Conservation (phyloP, 2,888 invertebrate species). For the Sialis lutaria region DNA sequence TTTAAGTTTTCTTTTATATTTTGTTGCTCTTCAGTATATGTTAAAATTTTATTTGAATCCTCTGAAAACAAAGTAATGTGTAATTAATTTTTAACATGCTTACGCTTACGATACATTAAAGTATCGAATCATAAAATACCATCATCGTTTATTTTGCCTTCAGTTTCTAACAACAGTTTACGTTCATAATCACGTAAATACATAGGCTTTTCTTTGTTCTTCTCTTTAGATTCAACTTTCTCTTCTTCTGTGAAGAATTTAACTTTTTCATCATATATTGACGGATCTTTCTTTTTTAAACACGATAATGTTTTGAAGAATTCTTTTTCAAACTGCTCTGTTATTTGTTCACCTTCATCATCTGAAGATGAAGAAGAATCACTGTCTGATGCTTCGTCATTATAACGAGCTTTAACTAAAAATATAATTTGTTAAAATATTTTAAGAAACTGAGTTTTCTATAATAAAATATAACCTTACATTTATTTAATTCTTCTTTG, state of each 20-base stretch:
- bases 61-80: conserved; percentile 6
- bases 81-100: no score
- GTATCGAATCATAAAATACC: no score
- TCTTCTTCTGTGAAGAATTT: conserved; percentile 41
- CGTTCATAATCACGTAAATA: conserved; percentile 66
- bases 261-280: conserved; percentile 64
- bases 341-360: conserved; percentile 37
- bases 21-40: conserved; percentile 50
- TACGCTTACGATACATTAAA: no score
- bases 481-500: conserved; percentile 70
- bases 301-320: conserved; percentile 76
- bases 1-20: conserved; percentile 46
- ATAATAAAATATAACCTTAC: conserved; percentile 29
- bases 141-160: conserved; percentile 33
- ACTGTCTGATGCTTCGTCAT: conserved; percentile 17
- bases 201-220: conserved; percentile 36
- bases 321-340: conserved; percentile 58
- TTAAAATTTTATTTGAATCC: conserved; percentile 22
- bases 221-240: conserved; percentile 10
- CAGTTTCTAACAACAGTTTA: conserved; percentile 50
- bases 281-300: conserved; percentile 75
- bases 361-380: conserved; percentile 45
- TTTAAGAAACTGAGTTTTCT: conserved; percentile 1
- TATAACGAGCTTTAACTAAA: conserved; percentile 40
- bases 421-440: conserved; percentile 1